phyloP scores from a whole-genome alignment of 1,140 invertebrate genomes.

The Halesus radiatus region DNA sequence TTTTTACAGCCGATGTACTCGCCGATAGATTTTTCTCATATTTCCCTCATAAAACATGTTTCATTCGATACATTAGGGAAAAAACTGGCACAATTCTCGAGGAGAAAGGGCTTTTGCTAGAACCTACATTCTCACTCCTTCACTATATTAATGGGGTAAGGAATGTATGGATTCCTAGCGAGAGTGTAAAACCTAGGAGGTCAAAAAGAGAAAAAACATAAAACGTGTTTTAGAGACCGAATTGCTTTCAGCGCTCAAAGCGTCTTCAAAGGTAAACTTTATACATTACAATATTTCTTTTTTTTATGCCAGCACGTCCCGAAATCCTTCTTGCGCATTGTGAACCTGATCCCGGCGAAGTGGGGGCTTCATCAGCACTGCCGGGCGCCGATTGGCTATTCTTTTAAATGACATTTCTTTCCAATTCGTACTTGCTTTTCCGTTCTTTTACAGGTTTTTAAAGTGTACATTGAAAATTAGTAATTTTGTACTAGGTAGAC shows the following conservation, averaged over 20 bases:
- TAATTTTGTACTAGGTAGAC: too few species aligned
- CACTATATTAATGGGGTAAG: conserved; percentile 11
- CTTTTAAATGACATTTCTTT: too few species aligned
- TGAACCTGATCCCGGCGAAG: too few species aligned
- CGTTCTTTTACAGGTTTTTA: background rate
- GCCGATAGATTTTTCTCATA: conserved; percentile 40
- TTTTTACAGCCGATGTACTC: conserved; percentile 42
- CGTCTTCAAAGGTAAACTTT: conserved; percentile 14
- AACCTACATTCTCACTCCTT: conserved; percentile 26
- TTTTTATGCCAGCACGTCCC: background rate
- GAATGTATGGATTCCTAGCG: conserved; percentile 27
- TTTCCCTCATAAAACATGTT: conserved; percentile 49
- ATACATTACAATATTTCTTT: background rate
- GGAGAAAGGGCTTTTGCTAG: conserved; percentile 26
- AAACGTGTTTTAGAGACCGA: conserved; percentile 24
- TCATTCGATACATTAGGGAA: conserved; percentile 49
- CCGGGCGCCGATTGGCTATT: too few species aligned
- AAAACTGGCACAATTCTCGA: conserved; percentile 9
- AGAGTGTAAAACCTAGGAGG: background rate
- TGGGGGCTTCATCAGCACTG: too few species aligned
- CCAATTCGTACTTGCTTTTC: background rate
- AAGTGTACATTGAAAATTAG: background rate
- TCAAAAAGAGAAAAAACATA: conserved; percentile 38
- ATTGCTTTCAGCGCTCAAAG: conserved; percentile 21
- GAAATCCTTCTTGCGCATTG: background rate